Percentiles rank a stretch among this genome's conserved stretches.
These are phyloP conservation scores for Calephelis nemesis DNA, from an alignment of 1,140 invertebrate genomes.

Conservation along the genomic window DNA sequence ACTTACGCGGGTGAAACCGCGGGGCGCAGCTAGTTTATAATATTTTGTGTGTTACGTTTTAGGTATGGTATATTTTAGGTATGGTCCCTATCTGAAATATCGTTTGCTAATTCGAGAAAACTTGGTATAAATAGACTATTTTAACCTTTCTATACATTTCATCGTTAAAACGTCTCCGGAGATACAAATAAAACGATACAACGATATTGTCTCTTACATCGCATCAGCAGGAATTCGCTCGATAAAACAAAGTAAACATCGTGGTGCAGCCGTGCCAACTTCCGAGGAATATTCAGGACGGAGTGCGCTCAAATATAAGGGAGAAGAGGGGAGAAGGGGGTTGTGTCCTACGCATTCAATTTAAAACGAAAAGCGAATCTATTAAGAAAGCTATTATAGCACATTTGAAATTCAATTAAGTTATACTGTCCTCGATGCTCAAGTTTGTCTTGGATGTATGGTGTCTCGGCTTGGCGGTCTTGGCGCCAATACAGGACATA, in stretches of 20 bases:
- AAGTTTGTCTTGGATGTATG: too few relatives aligned
- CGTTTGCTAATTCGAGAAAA: too few relatives aligned
- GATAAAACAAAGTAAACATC: slow-evolving; percentile 35
- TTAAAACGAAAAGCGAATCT: slow-evolving; percentile 8
- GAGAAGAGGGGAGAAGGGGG: neutral
- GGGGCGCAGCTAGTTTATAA: too few relatives aligned
- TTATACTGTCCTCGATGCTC: too few relatives aligned
- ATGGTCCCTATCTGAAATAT: too few relatives aligned
- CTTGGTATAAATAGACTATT: neutral
- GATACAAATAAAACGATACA: too few relatives aligned
- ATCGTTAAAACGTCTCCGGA: too few relatives aligned
- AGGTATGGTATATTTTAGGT: too few relatives aligned
- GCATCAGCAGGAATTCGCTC: slow-evolving; percentile 12
- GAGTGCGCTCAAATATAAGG: slow-evolving; percentile 9
- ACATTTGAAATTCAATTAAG: neutral
- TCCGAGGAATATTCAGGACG: slow-evolving; percentile 11
- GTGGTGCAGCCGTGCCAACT: slow-evolving; percentile 29
- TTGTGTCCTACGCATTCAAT: slow-evolving; percentile 6
- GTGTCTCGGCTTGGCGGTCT: too few relatives aligned
- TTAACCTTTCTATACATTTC: neutral
- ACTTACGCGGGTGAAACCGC: too few relatives aligned
- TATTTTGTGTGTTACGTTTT: too few relatives aligned
- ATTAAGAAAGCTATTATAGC: slow-evolving; percentile 10
- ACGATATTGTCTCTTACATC: slow-evolving; percentile 1
- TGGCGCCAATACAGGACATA: too few relatives aligned